Conservation (phyloP, 2,797 vertebrate species). For the Dromococcyx pavoninus region DNA sequence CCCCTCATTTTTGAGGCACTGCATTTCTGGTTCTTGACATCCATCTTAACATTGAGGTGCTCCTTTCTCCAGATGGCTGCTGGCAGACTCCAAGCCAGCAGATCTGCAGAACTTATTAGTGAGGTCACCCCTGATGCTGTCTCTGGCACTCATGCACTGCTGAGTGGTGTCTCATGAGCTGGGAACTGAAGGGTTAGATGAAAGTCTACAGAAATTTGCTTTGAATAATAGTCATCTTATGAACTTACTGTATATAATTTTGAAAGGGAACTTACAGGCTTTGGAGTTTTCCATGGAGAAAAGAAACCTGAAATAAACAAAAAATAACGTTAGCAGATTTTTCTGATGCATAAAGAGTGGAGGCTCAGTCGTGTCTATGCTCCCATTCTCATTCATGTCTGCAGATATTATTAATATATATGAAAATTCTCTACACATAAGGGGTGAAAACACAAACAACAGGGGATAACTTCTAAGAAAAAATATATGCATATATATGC, state of each 20-base stretch:
- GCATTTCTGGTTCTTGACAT: background rate
- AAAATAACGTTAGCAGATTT: constrained; percentile 79
- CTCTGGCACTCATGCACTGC: background rate
- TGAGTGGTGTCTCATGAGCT: background rate
- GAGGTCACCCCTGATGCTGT: background rate
- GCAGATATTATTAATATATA: constrained; percentile 1
- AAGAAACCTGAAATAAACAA: constrained; percentile 94
- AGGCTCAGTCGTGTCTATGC: background rate
- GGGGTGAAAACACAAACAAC: constrained; percentile 32
- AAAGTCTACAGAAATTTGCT: constrained; percentile 8
- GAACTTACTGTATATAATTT: constrained; percentile 20
- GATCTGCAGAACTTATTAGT: background rate
- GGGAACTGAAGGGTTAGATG: background rate
- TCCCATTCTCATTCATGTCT: constrained; percentile 7
- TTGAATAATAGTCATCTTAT: background rate
- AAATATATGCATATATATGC: background rate
- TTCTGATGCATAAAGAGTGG: constrained; percentile 65
- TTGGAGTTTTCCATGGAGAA: constrained; percentile 98
- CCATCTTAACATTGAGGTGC: background rate
- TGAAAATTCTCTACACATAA: constrained; percentile 34
- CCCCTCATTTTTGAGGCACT: background rate
- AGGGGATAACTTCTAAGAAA: constrained; percentile 44
- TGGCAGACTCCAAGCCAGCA: background rate
- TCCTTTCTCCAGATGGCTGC: background rate
- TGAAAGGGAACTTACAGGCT: constrained; percentile 90